phyloP scores from a whole-genome alignment of 2,113 vertebrate genomes.

The Ursus arctos region DNA sequence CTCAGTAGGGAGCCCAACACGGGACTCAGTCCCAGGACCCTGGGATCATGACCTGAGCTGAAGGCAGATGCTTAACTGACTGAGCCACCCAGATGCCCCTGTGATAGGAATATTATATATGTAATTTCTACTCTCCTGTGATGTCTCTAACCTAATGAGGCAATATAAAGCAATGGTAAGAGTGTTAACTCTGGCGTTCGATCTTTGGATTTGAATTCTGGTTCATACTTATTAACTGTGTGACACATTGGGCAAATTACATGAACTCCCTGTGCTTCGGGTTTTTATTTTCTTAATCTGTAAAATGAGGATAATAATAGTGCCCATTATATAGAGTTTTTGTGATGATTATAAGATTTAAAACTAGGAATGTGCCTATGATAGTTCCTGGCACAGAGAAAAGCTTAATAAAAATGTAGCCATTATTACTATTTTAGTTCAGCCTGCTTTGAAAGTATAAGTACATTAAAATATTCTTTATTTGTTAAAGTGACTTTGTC shows the following conservation, averaged over 20 bases:
- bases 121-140: not conserved
- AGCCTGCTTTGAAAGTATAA: conserved; percentile 5
- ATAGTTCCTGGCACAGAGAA: not conserved
- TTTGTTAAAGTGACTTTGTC: conserved; percentile 23
- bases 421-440: conserved; percentile 2
- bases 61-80: too few relatives aligned
- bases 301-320: not conserved
- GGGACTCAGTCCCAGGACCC: too few relatives aligned
- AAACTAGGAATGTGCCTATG: conserved; percentile 34
- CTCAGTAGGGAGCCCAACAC: too few relatives aligned
- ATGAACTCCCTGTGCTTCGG: conserved; percentile 10
- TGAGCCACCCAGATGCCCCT: too few relatives aligned
- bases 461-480: conserved; percentile 18
- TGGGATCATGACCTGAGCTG: too few relatives aligned
- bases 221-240: not conserved
- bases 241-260: conserved; percentile 1
- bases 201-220: not conserved
- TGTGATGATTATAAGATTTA: not conserved
- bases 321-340: not conserved
- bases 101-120: not conserved
- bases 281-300: not conserved
- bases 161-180: not conserved
- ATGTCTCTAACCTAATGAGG: not conserved
- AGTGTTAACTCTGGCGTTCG: not conserved
- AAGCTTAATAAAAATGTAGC: not conserved